A percentile compares a stretch with the other conserved stretches of the same genome.
phyloP scores from a whole-genome alignment of 2,113 vertebrate species.

The Eira barbara region DNA sequence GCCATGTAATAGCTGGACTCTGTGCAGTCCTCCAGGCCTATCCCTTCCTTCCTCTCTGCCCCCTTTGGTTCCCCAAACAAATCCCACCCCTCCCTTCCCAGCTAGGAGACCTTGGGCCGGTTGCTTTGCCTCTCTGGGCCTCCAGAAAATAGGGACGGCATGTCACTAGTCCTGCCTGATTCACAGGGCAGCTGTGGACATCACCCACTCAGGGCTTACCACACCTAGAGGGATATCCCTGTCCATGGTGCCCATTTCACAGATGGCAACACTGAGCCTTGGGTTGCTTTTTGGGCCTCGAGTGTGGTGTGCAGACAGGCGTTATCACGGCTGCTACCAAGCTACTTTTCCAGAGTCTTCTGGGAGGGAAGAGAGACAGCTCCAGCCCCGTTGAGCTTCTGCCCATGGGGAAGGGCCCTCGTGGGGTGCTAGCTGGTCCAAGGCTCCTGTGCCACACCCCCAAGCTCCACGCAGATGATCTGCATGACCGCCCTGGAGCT shows the following conservation, averaged over 20 bases:
- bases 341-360: not conserved
- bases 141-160: not conserved
- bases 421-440: not conserved
- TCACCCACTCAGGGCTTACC: not conserved
- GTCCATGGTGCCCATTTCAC: not conserved
- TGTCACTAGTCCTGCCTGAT: not conserved
- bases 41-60: not conserved
- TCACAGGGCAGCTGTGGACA: not conserved
- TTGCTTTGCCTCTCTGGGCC: not conserved
- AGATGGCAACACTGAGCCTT: not conserved
- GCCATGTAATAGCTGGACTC: rapidly evolving
- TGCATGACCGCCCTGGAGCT: not conserved
- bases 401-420: not conserved
- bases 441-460: not conserved
- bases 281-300: not conserved
- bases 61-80: not conserved
- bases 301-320: not conserved
- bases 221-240: not conserved
- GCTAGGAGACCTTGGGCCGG: not conserved
- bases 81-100: not conserved
- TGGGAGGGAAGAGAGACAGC: not conserved
- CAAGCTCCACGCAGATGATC: not conserved
- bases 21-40: not conserved
- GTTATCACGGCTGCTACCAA: not conserved
- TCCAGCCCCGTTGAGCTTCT: not conserved